Conservation (phyloP, 1,140 invertebrate genomes). For the Musca vetustissima region DNA sequence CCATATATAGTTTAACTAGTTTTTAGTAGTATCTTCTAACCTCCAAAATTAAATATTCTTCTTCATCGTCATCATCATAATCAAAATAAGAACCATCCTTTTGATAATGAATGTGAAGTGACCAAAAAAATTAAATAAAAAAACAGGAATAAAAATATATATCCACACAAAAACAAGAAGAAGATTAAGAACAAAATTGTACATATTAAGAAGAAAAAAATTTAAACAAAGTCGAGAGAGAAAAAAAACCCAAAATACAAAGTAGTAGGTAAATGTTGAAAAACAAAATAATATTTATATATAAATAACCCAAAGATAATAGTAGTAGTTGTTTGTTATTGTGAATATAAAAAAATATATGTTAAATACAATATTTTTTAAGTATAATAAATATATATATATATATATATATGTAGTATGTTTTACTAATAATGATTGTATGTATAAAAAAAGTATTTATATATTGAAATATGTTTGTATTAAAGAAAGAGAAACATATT, state of each 20-base stretch:
- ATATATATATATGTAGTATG: background rate
- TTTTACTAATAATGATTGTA: too few relatives aligned
- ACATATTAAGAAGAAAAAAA: background rate
- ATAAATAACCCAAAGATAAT: background rate
- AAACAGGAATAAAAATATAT: constrained; percentile 19
- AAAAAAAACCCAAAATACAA: background rate
- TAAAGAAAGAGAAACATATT: constrained; percentile 16
- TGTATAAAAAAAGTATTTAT: background rate
- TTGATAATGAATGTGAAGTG: background rate
- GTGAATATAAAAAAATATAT: constrained; percentile 36
- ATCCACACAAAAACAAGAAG: background rate
- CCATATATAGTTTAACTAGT: too few relatives aligned
- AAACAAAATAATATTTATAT: background rate
- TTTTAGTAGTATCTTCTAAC: too few relatives aligned
- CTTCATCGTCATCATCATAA: constrained; percentile 50
- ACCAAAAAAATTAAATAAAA: background rate
- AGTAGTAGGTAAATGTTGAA: background rate
- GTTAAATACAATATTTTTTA: constrained; percentile 34
- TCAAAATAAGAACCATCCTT: constrained; percentile 54
- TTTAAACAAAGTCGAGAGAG: too few relatives aligned
- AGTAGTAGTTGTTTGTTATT: background rate
- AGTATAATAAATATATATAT: background rate
- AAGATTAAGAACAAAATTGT: background rate
- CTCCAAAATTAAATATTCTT: constrained; percentile 54
- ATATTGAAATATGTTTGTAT: constrained; percentile 16